A percentile compares a stretch with the other conserved stretches of the same genome.
Conservation (phyloP, 2,797 vertebrate species). For the Amblyopsis hoosieri region DNA sequence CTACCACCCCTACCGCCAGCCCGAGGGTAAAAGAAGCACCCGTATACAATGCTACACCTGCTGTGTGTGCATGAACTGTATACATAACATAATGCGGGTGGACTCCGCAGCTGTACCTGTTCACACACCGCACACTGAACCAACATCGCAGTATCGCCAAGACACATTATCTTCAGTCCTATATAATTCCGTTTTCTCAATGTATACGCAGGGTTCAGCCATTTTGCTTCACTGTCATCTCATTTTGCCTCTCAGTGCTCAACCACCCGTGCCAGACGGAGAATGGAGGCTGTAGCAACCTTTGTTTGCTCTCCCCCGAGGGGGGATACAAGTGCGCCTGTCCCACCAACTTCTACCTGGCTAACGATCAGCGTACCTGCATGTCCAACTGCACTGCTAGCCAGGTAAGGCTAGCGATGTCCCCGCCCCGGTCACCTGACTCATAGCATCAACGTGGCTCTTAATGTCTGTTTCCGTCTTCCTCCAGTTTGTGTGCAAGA, state of each 20-base stretch:
- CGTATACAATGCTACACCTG: too few species aligned
- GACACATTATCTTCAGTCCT: neutral
- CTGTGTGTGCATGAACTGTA: too few species aligned
- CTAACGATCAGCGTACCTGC: conserved; percentile 87
- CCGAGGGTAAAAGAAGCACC: conserved; percentile 50
- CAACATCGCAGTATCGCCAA: neutral
- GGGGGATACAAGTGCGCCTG: conserved; percentile 83
- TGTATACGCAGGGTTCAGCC: neutral
- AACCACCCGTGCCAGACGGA: conserved; percentile 84
- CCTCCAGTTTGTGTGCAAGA: conserved; percentile 92
- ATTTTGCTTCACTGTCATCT: too few species aligned
- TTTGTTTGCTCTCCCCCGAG: conserved; percentile 85
- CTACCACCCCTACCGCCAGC: conserved; percentile 73
- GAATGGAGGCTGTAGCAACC: conserved; percentile 88
- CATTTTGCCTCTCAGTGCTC: conserved; percentile 66
- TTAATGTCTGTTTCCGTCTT: conserved; percentile 27
- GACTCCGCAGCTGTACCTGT: too few species aligned
- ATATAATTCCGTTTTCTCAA: neutral
- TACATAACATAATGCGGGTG: too few species aligned
- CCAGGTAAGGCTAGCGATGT: conserved; percentile 80
- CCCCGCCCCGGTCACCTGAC: neutral
- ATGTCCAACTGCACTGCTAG: conserved; percentile 98
- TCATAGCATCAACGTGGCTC: conserved; percentile 3
- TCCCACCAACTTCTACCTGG: conserved; percentile 86
- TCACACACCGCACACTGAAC: too few species aligned